These are phyloP conservation scores for Peribatodes rhomboidaria DNA, from an alignment of 2,888 invertebrate genomes.

Conservation along the genomic window DNA sequence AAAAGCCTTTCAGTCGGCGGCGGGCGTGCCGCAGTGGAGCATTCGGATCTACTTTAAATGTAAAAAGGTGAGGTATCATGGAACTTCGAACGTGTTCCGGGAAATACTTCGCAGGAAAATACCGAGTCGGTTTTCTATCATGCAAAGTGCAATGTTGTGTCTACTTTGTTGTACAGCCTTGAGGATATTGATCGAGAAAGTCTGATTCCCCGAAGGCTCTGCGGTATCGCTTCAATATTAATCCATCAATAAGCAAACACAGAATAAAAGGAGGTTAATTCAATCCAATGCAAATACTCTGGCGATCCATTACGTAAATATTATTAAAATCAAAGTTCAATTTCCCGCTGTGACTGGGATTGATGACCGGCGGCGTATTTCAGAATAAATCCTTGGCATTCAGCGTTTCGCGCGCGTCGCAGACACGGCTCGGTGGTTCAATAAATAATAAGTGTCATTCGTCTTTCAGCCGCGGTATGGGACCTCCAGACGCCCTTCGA, in stretches of 20 bases:
- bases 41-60: slow-evolving; percentile 52
- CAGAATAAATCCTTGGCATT: slow-evolving; percentile 61
- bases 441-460: slow-evolving; percentile 73
- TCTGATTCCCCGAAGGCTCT: slow-evolving; percentile 14
- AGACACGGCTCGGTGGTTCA: slow-evolving; percentile 53
- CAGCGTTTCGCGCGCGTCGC: slow-evolving; percentile 50
- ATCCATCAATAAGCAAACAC: neutral
- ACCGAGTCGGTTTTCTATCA: slow-evolving; percentile 41
- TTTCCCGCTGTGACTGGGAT: slow-evolving; percentile 50
- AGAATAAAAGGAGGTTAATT: slow-evolving; percentile 7
- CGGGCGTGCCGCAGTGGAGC: slow-evolving; percentile 44
- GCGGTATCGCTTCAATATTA: neutral
- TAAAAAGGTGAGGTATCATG: slow-evolving; percentile 47
- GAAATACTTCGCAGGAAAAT: slow-evolving; percentile 39
- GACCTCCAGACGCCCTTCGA: slow-evolving; percentile 75
- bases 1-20: slow-evolving; percentile 55
- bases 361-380: slow-evolving; percentile 57
- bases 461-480: slow-evolving; percentile 60
- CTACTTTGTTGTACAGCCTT: slow-evolving; percentile 31
- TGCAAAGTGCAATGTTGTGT: slow-evolving; percentile 42
- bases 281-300: slow-evolving; percentile 3
- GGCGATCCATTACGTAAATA: slow-evolving; percentile 21
- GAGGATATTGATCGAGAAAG: slow-evolving; percentile 25
- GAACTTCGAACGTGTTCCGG: slow-evolving; percentile 49
- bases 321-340: slow-evolving; percentile 45